Evolutionary conservation across 2,113 vertebrate species (phyloP).

Genomic region (Cololabis saira): DNA sequence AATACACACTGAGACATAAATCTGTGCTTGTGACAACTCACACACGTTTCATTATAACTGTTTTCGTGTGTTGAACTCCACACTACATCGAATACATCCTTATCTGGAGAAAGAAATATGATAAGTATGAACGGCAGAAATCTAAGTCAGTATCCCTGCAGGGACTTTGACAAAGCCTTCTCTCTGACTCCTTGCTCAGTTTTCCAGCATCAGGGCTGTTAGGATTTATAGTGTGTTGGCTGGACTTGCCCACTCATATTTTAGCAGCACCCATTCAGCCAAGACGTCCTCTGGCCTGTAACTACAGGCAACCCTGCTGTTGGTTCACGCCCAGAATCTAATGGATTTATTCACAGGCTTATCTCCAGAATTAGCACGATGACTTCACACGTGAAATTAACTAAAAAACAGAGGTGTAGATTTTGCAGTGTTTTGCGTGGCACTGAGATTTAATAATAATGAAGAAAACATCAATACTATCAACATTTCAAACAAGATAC

Average conservation of each 20-base stretch:
- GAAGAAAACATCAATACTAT: not conserved
- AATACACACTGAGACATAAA: slow-evolving; percentile 1
- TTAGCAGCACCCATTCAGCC: slow-evolving; percentile 54
- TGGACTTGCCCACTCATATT: slow-evolving; percentile 56
- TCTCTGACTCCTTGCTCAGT: slow-evolving; percentile 51
- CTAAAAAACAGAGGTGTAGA: too few species aligned
- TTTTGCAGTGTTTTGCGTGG: not conserved
- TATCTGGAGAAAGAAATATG: slow-evolving; percentile 65
- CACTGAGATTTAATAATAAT: not conserved
- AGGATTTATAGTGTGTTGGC: slow-evolving; percentile 67
- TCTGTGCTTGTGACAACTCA: slow-evolving; percentile 18
- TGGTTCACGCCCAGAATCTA: slow-evolving; percentile 12
- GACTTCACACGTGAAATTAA: too few species aligned
- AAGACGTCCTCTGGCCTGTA: slow-evolving; percentile 35
- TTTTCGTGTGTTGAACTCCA: too few species aligned
- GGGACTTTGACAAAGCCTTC: slow-evolving; percentile 61
- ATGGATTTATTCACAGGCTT: slow-evolving; percentile 14
- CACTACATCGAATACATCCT: slow-evolving; percentile 65
- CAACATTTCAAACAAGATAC: not conserved
- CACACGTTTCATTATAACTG: too few species aligned
- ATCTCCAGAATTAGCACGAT: not conserved
- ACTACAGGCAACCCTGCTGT: slow-evolving; percentile 25
- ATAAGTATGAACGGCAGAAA: slow-evolving; percentile 65
- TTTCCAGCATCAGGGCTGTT: slow-evolving; percentile 37
- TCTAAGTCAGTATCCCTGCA: slow-evolving; percentile 61